Evolutionary conservation across 2,797 vertebrate genomes (phyloP), one percentile per base, ranked within the genome.

Genomic region (Takifugu ocellatus): DNA sequence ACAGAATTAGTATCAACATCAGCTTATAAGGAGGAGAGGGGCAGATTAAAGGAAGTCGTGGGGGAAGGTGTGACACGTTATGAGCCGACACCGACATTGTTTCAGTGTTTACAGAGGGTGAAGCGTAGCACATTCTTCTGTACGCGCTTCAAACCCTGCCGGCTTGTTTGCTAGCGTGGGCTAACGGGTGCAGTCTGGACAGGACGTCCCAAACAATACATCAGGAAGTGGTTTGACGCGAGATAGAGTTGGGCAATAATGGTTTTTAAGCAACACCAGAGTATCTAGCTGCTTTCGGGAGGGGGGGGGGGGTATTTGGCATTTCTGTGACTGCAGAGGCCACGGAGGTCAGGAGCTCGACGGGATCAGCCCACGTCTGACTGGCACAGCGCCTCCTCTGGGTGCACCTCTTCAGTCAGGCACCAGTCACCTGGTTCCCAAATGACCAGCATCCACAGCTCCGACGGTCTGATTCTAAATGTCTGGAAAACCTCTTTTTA

Each of bases 1-100:
- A 80, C 66, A 71, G 74, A 71, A 71, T 79, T 74, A 78, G 78
- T 75, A 73, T 87, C 82, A 91, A 90, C 89, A 88, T 82, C 49
- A 83, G 79, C 91, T 90, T 92, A 91, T 91, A 92, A 89, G 91
- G 91, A 90, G 81, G 83, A 81, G 53, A 42, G 11, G 56, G 70
- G 63, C 57, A 73, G 75, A 82, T 77, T 72, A 66, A 57, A 25
- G 5, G 31, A 49, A 61, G 44, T 56, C 50, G 21, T 61, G 57
- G 63, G 51, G 57, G 48, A 68, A 56, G 69, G 73, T 60, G 63
- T 43, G 42, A 52, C 70, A 33, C 66, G 72, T 75, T 80, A 73
- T 72, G 14, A 39, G 76, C 33, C 58, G 36, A 57, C 63, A 62
- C 54, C 59, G 74, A 75, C 77, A 80, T 56, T 61, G 66, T 79